phyloP scores from a whole-genome alignment of 1,140 invertebrate genomes.

The Drosophila athabasca region DNA sequence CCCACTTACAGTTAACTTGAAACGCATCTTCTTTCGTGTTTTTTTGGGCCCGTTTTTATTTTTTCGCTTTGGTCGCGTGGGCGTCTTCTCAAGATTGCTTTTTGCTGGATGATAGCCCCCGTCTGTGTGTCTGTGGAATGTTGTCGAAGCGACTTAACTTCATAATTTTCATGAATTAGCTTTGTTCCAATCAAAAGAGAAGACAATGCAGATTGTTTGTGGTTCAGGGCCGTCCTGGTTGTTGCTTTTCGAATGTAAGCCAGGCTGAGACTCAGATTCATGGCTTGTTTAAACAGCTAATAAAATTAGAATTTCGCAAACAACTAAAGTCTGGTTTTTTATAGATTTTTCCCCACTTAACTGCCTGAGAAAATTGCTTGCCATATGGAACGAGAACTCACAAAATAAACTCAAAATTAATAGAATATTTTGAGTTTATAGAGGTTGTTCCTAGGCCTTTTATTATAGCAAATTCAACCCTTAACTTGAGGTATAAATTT shows the following conservation, averaged over 20 bases:
- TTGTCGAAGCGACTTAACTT: slow-evolving; percentile 31
- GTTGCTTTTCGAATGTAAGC: slow-evolving; percentile 27
- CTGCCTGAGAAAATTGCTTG: too few relatives aligned
- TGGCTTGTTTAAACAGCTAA: background rate
- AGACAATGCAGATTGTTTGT: slow-evolving; percentile 20
- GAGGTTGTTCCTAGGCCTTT: too few relatives aligned
- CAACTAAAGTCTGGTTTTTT: too few relatives aligned
- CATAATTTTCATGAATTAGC: slow-evolving; percentile 68
- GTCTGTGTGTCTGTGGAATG: slow-evolving; percentile 47
- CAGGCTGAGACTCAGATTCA: background rate
- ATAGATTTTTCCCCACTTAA: too few relatives aligned
- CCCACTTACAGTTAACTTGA: slow-evolving; percentile 59
- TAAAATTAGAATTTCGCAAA: too few relatives aligned
- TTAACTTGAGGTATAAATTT: too few relatives aligned
- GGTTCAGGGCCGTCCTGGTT: too few relatives aligned
- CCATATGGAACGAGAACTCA: too few relatives aligned
- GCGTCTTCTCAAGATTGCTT: slow-evolving; percentile 67
- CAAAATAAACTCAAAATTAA: too few relatives aligned
- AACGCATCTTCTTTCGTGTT: slow-evolving; percentile 57
- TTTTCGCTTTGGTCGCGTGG: slow-evolving; percentile 52
- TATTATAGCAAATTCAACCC: too few relatives aligned
- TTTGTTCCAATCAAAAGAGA: slow-evolving; percentile 23
- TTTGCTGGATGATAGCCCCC: slow-evolving; percentile 19
- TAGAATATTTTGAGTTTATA: too few relatives aligned
- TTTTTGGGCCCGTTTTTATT: background rate